Evolutionary conservation across 2,797 vertebrate species (phyloP), one percentile per base, ranked within the genome.

Genomic region (Phataginus tetradactyla): DNA sequence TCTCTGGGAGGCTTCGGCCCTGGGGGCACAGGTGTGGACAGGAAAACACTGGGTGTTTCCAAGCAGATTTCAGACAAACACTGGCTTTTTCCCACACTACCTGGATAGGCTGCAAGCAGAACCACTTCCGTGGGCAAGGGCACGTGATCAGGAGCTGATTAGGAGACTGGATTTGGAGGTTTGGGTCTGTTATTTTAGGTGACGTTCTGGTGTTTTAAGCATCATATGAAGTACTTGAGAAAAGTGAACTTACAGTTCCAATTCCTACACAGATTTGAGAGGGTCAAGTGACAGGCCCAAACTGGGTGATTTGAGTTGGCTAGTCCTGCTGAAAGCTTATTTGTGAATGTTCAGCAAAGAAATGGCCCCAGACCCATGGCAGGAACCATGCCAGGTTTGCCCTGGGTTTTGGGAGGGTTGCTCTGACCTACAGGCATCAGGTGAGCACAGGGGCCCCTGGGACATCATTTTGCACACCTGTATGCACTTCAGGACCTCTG

Each of bases 1-100:
- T 13, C 51, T 11, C 9, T 0, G 23, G 78, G 18, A 20, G 63
- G 5, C 27, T 6, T 0, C 11, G 27, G 11, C 0, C 32, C 17
- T 8, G 18, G 79, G 75, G 3, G 1, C 37, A 10, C 9, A 18
- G 77, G 20, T 23, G 1, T 5, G 15, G 29, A 11, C 4, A 1
- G 8, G 9, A 3, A 3, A 45, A 37, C 0, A 2, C 13, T 1
- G 10, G 29, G 29, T 0, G 0, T 7, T 32, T 61, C 51, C 27
- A 25, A 23, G 42, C 37, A 39, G 23, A 6, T 32, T 23, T 10
- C 66, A 21, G 53, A 51, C 37, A 25, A 45, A 18, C n/a, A 13
- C 42, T 1, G 37, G 34, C 90, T 61, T 3, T 42, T 11, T 49
- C 21, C 3, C 0, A 1, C 0, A 3, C 34, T 0, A 6, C 23